phyloP scores from a whole-genome alignment of 1,140 invertebrate species.

The Ceratoteleas bidentatus region DNA sequence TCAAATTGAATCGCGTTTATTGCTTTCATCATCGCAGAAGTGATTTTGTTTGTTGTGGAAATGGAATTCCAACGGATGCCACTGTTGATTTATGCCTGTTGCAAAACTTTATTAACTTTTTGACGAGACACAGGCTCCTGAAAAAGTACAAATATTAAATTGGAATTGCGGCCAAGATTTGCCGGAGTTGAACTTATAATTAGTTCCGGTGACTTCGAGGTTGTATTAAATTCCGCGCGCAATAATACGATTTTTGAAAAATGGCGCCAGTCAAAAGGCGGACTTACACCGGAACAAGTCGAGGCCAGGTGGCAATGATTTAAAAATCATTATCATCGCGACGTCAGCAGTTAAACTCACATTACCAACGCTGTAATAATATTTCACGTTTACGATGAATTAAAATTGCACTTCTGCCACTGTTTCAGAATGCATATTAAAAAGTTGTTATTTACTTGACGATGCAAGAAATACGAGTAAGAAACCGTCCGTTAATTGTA shows the following conservation, averaged over 20 bases:
- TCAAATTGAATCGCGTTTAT: slow-evolving; percentile 30
- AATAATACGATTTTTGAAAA: slow-evolving; percentile 10
- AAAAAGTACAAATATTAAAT: slow-evolving; percentile 29
- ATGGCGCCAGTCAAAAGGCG: not conserved
- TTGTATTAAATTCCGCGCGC: slow-evolving; percentile 4
- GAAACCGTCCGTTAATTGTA: slow-evolving; percentile 1
- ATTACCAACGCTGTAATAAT: too few species aligned
- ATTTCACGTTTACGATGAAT: too few species aligned
- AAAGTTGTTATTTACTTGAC: too few species aligned
- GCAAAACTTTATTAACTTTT: slow-evolving; percentile 41
- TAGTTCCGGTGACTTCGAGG: slow-evolving; percentile 11
- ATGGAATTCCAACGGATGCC: slow-evolving; percentile 18
- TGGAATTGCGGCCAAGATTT: slow-evolving; percentile 13
- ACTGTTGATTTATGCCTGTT: slow-evolving; percentile 25
- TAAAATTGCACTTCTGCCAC: too few species aligned
- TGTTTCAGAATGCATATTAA: too few species aligned
- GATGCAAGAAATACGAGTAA: not conserved
- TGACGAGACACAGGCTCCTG: slow-evolving; percentile 23
- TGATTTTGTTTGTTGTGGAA: slow-evolving; percentile 31
- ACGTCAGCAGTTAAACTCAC: too few species aligned
- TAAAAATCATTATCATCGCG: too few species aligned
- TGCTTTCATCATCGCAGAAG: slow-evolving; percentile 21
- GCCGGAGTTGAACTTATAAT: slow-evolving; percentile 23
- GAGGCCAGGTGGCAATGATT: too few species aligned
- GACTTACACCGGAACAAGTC: too few species aligned